A percentile compares a stretch with the other conserved stretches of the same genome.
Evolutionary conservation across 2,888 invertebrate genomes (phyloP).

Genomic region (Lampropteryx suffumata): DNA sequence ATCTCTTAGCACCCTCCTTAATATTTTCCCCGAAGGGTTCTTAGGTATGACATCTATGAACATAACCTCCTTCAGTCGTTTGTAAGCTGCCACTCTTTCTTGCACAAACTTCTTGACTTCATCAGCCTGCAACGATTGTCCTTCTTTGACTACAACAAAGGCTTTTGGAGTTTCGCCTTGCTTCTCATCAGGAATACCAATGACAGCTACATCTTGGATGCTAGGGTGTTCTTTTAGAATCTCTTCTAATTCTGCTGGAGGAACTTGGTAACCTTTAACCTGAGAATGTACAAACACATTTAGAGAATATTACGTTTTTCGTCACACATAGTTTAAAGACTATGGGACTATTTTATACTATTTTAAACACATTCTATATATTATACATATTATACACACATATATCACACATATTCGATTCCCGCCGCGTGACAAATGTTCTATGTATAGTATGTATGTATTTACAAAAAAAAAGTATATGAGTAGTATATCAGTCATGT

Average conservation of each 20-base stretch:
- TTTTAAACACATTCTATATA: no score
- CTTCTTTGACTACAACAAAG: constrained; percentile 84
- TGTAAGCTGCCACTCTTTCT: constrained; percentile 87
- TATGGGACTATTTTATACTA: no score
- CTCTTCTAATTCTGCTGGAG: constrained; percentile 94
- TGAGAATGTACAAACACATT: constrained; percentile 3
- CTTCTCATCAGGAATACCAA: constrained; percentile 86
- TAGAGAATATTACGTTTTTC: neutral
- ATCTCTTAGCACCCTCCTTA: constrained; percentile 83
- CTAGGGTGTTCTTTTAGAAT: constrained; percentile 87
- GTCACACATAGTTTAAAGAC: no score
- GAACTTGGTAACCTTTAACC: constrained; percentile 88
- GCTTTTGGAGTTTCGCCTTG: constrained; percentile 90
- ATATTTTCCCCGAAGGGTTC: constrained; percentile 88
- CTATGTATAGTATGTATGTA: no score
- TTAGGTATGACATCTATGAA: constrained; percentile 87
- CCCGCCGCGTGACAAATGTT: no score
- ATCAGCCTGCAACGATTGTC: constrained; percentile 63
- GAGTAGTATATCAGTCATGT: no score
- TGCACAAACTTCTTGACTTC: constrained; percentile 85
- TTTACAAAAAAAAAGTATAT: no score
- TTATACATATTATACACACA: no score
- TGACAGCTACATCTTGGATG: constrained; percentile 90
- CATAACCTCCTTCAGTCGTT: constrained; percentile 85
- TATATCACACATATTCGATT: no score